Percentiles rank a stretch among this genome's conserved stretches.
These are phyloP conservation scores for Podarcis cretensis DNA, from an alignment of 2,113 vertebrate species.

Conservation along the genomic window DNA sequence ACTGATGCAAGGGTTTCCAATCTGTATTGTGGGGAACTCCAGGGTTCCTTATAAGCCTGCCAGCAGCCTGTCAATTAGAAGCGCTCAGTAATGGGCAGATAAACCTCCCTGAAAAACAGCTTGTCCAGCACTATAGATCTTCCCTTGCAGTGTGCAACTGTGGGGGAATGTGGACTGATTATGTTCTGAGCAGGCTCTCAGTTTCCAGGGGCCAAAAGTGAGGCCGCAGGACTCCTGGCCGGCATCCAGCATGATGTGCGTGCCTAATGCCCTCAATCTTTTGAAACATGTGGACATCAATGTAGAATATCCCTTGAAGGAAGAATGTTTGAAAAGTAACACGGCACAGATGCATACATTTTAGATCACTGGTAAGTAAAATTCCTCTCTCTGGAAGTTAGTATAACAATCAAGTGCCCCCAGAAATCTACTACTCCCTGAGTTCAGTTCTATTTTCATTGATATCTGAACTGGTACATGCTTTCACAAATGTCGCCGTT, in stretches of 20 bases:
- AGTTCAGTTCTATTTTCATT: constrained; percentile 27
- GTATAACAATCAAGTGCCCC: not conserved
- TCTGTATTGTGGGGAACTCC: not conserved
- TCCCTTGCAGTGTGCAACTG: not conserved
- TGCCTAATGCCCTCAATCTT: not conserved
- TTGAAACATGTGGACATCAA: not conserved
- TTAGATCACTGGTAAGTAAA: not conserved
- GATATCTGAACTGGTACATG: constrained; percentile 15
- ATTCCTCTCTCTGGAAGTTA: not conserved
- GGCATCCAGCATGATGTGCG: not conserved
- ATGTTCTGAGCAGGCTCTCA: not conserved
- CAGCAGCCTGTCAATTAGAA: not conserved
- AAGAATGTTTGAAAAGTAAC: not conserved
- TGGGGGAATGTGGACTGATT: not conserved
- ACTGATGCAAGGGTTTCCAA: not conserved
- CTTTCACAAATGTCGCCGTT: not conserved
- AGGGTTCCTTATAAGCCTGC: not conserved
- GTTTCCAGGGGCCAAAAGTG: not conserved
- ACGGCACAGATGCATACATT: not conserved
- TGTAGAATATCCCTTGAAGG: not conserved
- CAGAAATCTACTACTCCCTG: not conserved
- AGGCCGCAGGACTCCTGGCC: not conserved
- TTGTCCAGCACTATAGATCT: not conserved
- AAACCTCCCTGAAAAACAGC: not conserved
- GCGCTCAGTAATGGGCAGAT: not conserved